phyloP scores from a whole-genome alignment of 2,113 vertebrate species.

The Pelobates fuscus region DNA sequence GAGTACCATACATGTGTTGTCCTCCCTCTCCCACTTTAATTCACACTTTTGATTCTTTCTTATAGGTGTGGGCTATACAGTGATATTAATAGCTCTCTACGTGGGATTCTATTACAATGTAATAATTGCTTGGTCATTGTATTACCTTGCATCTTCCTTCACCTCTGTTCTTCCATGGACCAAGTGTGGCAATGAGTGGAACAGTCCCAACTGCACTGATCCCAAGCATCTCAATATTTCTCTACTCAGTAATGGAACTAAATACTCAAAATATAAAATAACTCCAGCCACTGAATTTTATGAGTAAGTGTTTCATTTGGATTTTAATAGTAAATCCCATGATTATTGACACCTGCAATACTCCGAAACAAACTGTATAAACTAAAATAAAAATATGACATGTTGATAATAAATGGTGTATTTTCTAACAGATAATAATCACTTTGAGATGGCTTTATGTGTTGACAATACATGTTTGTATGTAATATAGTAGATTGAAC shows the following conservation, averaged over 20 bases:
- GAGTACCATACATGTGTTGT: too few relatives aligned
- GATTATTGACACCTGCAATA: too few relatives aligned
- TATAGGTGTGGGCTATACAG: conserved; percentile 92
- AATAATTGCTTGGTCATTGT: conserved; percentile 97
- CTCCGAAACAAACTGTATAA: too few relatives aligned
- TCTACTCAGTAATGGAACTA: conserved; percentile 76
- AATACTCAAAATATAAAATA: conserved; percentile 90
- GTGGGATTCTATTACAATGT: conserved; percentile 99
- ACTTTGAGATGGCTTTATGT: too few relatives aligned
- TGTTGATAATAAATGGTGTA: too few relatives aligned
- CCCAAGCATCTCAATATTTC: conserved; percentile 78
- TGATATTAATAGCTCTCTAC: conserved; percentile 96
- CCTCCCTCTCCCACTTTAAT: too few relatives aligned
- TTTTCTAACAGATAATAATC: too few relatives aligned
- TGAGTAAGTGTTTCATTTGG: conserved; percentile 81
- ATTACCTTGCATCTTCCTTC: conserved; percentile 95
- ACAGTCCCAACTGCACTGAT: conserved; percentile 88
- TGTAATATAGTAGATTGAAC: too few relatives aligned
- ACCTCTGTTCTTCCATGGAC: conserved; percentile 88
- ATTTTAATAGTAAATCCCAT: too few relatives aligned
- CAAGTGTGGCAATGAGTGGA: conserved; percentile 86
- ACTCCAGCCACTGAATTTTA: conserved; percentile 96
- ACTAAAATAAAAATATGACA: too few relatives aligned
- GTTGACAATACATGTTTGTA: too few relatives aligned
- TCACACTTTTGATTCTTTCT: too few relatives aligned